phyloP scores from a whole-genome alignment of 30 jellyfish, hydroid and myxozoan species.

The Hydractinia echinata region DNA sequence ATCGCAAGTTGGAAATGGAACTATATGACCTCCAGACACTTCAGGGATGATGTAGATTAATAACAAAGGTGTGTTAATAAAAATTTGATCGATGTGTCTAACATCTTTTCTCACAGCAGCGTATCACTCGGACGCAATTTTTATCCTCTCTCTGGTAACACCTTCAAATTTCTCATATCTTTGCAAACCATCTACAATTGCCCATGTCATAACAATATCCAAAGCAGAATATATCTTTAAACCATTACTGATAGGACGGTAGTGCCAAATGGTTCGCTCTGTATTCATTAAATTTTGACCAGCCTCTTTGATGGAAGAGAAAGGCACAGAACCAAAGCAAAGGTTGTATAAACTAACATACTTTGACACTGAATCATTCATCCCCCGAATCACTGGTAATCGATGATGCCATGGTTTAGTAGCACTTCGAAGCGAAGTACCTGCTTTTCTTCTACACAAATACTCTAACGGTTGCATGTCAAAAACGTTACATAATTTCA shows the following conservation, averaged over 20 bases:
- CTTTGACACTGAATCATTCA: not conserved
- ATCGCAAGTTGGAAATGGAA: not conserved
- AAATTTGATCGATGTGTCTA: not conserved
- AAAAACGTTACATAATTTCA: conserved; percentile 10
- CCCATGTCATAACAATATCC: conserved; percentile 23
- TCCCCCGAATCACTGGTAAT: not conserved
- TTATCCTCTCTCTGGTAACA: not conserved
- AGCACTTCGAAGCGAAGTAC: not conserved
- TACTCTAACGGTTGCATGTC: conserved; percentile 39
- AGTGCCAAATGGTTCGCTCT: conserved; percentile 25
- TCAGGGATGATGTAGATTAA: not conserved
- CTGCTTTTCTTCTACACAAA: not conserved
- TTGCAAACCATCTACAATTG: not conserved
- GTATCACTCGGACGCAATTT: conserved; percentile 13
- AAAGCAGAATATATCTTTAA: conserved; percentile 27
- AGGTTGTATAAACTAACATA: not conserved
- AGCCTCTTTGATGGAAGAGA: not conserved
- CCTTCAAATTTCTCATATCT: not conserved
- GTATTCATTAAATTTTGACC: not conserved
- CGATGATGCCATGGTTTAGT: not conserved
- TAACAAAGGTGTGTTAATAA: not conserved
- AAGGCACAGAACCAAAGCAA: too few relatives aligned
- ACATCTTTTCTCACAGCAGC: not conserved
- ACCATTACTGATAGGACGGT: conserved; percentile 24
- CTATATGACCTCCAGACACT: not conserved